Evolutionary conservation across 35 echinoderm and acorn worm species (phyloP), one percentile per base, ranked within the genome.

Genomic region (Apostichopus japonicus): DNA sequence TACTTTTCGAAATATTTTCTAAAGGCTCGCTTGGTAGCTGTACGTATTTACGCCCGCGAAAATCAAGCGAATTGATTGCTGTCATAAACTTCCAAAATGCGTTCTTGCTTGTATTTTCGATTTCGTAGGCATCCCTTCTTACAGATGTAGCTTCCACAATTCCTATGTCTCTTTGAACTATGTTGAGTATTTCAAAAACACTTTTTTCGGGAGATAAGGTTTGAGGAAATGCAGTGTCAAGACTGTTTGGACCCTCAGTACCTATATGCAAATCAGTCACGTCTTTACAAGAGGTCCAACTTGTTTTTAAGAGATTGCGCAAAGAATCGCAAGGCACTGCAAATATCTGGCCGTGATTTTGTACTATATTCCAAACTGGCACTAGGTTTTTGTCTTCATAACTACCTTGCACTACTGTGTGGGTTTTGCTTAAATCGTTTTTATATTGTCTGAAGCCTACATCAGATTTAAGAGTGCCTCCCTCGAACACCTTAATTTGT

Each of bases 11-110:
- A 10, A 33, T 27, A 25, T 52, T 16, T 0, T 6, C 5, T 4
- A 51, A 52, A 22, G 51, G 6, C 51, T 91, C 27, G 51, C 4
- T 2, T 15, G 75, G 54, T 4, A 79, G 6, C 19, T 78, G 75
- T 6, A 91, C 8, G 13, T 72, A 77, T 91, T 55, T 77, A 6
- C 90, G 21, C 6, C 86, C 90, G 19, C 90, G 54, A 59, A 58
- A 22, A 57, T 84, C 81, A n/a, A 84, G 56, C 16, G 81, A 84
- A 16, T 5, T 84, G 17, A 84, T 57, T 84, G 55, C 54, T 6
- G 7, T 77, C 8, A 91, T 3, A 79, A 91, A 89, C 15, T 73
- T 72, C 86, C 86, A 89, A 61, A 89, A 7, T 8, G 72, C 25
- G n/a, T 89, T 51, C 57, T 84, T 73, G 44, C 21, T 51, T 24